Evolutionary conservation across 2,888 invertebrate genomes (phyloP).

Genomic region (Drosophila putrida): DNA sequence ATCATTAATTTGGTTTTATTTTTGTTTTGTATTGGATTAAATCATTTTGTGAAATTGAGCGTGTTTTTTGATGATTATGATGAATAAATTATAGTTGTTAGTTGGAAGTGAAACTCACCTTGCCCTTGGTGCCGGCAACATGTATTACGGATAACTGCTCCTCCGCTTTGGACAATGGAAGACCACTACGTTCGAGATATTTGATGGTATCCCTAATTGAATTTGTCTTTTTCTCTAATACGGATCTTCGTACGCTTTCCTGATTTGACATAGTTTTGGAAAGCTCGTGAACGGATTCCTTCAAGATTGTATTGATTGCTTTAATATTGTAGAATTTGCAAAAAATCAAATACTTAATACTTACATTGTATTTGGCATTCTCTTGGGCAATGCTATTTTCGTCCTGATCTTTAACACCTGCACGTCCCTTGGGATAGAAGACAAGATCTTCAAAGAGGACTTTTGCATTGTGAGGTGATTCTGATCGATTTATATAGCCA

Average conservation of each 20-base stretch:
- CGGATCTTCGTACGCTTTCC: slow-evolving; percentile 86
- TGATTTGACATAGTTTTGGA: slow-evolving; percentile 91
- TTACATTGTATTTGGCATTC: slow-evolving; percentile 60
- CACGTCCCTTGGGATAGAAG: slow-evolving; percentile 44
- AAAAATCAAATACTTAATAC: no score
- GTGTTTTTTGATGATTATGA: background rate
- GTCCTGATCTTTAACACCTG: background rate
- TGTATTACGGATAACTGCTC: slow-evolving; percentile 93
- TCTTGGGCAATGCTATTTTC: slow-evolving; percentile 20
- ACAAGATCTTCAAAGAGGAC: slow-evolving; percentile 51
- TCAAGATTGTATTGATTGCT: no score
- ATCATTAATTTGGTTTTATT: slow-evolving; percentile 13
- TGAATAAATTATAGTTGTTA: background rate
- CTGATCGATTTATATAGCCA: no score
- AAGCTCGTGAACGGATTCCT: slow-evolving; percentile 90
- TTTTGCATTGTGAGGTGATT: background rate
- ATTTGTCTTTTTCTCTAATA: slow-evolving; percentile 72
- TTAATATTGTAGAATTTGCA: no score
- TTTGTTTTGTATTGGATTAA: slow-evolving; percentile 9
- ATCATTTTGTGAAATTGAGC: slow-evolving; percentile 1
- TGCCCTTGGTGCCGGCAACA: slow-evolving; percentile 98
- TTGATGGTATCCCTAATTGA: slow-evolving; percentile 86
- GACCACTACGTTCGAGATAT: slow-evolving; percentile 88
- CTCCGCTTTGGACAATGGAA: slow-evolving; percentile 89
- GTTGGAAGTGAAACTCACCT: slow-evolving; percentile 86